Evolutionary conservation across 2,888 invertebrate genomes (phyloP).

Genomic region (Sepioteuthis lessoniana): DNA sequence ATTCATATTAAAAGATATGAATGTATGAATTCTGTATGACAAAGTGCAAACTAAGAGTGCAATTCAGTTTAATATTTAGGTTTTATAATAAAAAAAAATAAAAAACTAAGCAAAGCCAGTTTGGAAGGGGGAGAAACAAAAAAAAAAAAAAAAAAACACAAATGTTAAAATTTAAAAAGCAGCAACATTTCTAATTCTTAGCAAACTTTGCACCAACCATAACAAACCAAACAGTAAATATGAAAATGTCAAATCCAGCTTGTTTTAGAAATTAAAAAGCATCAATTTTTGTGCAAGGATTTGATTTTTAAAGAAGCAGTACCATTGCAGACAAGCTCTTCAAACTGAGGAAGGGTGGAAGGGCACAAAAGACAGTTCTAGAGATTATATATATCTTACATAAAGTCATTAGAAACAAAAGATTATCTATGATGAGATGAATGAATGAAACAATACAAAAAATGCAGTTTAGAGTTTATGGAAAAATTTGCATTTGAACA

Average conservation of each 20-base stretch:
- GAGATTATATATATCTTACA: not conserved
- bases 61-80: not conserved
- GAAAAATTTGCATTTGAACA: conserved; percentile 33
- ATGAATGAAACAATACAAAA: not conserved
- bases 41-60: not conserved
- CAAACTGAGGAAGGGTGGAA: not conserved
- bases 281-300: not conserved
- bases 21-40: not conserved
- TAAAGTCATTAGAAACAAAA: not conserved
- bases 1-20: not conserved
- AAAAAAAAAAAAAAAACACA: not conserved
- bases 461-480: not conserved
- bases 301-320: not conserved
- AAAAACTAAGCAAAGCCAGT: not conserved
- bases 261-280: not conserved
- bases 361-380: not conserved
- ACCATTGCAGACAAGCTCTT: not conserved
- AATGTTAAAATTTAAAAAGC: not conserved
- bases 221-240: not conserved
- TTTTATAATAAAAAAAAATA: not conserved
- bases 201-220: not conserved
- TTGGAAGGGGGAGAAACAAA: not conserved
- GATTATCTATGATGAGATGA: not conserved
- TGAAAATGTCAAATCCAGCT: not conserved
- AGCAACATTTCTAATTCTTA: not conserved